A percentile compares a stretch with the other conserved stretches of the same genome.
These are phyloP conservation scores for Eristalinus sepulchralis DNA, from an alignment of 2,888 invertebrate species.

Conservation along the genomic window DNA sequence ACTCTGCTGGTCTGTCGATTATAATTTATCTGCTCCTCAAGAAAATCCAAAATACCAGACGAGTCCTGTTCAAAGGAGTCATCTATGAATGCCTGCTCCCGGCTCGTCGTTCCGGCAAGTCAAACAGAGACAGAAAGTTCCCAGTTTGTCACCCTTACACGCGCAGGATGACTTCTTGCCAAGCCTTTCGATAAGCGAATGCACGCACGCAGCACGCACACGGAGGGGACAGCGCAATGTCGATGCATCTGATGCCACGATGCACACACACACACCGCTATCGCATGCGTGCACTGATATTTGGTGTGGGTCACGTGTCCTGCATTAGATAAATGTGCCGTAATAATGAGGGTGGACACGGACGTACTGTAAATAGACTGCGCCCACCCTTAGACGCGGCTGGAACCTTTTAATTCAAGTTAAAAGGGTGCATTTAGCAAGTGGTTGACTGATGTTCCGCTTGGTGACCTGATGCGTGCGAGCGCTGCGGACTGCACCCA, in stretches of 20 bases:
- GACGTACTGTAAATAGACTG: conserved; percentile 22
- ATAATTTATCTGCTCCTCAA: conserved; percentile 50
- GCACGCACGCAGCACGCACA: conserved; percentile 33
- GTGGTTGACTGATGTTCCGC: conserved; percentile 69
- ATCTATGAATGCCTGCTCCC: not conserved
- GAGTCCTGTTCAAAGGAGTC: conserved; percentile 33
- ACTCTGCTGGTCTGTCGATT: conserved; percentile 28
- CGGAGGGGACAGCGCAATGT: conserved; percentile 37
- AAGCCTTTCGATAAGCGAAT: conserved; percentile 60
- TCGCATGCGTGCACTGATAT: conserved; percentile 26
- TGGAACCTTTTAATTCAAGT: conserved; percentile 67
- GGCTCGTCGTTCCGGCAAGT: not conserved
- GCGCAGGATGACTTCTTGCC: conserved; percentile 60
- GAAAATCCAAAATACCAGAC: conserved; percentile 5
- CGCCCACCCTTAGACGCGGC: conserved; percentile 53
- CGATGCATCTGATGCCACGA: conserved; percentile 51
- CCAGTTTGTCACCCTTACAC: conserved; percentile 44
- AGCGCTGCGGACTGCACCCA: conserved; percentile 34
- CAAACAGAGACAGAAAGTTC: conserved; percentile 5
- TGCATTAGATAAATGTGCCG: conserved; percentile 67
- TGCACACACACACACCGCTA: not conserved
- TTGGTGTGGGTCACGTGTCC: conserved; percentile 72
- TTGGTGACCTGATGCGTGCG: conserved; percentile 54
- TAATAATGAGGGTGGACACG: conserved; percentile 70
- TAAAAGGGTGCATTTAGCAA: conserved; percentile 72